These are phyloP conservation scores for Hippopotamyrus pictus DNA, from an alignment of 2,797 vertebrate species.

Conservation along the genomic window DNA sequence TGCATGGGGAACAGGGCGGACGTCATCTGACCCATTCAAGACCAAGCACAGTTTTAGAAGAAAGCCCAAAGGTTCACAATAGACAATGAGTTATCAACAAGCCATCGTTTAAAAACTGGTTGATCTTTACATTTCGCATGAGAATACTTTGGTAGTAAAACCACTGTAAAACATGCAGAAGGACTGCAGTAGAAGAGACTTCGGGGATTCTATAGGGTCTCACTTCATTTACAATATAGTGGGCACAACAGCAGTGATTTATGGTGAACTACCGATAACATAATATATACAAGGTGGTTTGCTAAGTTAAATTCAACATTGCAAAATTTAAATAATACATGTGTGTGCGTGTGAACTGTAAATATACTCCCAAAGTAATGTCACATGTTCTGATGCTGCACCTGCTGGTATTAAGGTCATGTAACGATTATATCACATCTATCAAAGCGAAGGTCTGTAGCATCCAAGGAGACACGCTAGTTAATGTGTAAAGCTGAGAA, in stretches of 20 bases:
- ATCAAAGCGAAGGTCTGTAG: background rate
- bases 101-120: background rate
- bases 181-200: background rate
- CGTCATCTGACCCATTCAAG: constrained; percentile 39
- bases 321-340: background rate
- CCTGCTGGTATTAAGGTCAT: background rate
- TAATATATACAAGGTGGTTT: background rate
- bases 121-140: background rate
- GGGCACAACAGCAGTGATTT: background rate
- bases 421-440: constrained; percentile 12
- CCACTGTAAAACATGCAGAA: background rate
- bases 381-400: background rate
- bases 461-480: background rate
- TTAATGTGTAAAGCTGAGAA: constrained; percentile 7
- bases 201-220: background rate
- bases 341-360: background rate
- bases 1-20: constrained; percentile 42
- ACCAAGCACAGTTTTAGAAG: constrained; percentile 31
- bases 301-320: background rate
- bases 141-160: background rate
- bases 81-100: background rate
- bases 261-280: background rate
- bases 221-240: background rate
- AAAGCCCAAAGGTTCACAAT: constrained; percentile 29
- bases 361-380: background rate